These are phyloP conservation scores for Cyphomyrus plagiostoma DNA, from an alignment of 2,113 vertebrate genomes.

Conservation along the genomic window DNA sequence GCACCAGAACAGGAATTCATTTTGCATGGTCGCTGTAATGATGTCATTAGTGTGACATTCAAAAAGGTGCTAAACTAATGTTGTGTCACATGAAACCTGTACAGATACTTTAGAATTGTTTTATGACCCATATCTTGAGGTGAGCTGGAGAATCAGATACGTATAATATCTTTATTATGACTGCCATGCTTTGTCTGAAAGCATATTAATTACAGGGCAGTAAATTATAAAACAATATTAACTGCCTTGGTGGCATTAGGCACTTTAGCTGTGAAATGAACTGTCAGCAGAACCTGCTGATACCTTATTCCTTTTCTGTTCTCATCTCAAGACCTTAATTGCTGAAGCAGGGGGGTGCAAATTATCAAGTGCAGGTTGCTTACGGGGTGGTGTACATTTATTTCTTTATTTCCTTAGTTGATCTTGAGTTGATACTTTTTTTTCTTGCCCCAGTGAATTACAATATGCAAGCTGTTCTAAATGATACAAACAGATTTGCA, in stretches of 20 bases:
- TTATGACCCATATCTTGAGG: conserved; percentile 3
- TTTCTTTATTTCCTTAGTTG: background rate
- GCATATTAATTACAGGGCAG: conserved; percentile 29
- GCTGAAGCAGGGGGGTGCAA: background rate
- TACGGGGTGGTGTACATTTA: background rate
- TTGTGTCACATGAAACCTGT: conserved; percentile 21
- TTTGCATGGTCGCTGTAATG: conserved; percentile 25
- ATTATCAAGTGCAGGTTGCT: background rate
- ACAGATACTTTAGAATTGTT: conserved; percentile 21
- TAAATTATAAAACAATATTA: conserved; percentile 48
- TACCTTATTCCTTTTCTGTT: background rate
- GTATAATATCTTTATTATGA: conserved; percentile 27
- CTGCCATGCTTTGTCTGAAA: conserved; percentile 24
- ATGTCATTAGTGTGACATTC: conserved; percentile 24
- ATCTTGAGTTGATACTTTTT: background rate
- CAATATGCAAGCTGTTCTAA: background rate
- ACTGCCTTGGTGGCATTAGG: conserved; percentile 28
- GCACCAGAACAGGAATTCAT: conserved; percentile 6
- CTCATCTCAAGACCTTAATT: background rate
- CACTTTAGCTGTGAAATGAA: conserved; percentile 43
- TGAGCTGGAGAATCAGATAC: conserved; percentile 14
- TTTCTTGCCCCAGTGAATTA: background rate
- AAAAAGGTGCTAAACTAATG: conserved; percentile 18
- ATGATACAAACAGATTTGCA: background rate
- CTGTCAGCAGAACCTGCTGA: conserved; percentile 10